phyloP scores from a whole-genome alignment of 2,113 vertebrate species.

The Callaeas wilsoni region DNA sequence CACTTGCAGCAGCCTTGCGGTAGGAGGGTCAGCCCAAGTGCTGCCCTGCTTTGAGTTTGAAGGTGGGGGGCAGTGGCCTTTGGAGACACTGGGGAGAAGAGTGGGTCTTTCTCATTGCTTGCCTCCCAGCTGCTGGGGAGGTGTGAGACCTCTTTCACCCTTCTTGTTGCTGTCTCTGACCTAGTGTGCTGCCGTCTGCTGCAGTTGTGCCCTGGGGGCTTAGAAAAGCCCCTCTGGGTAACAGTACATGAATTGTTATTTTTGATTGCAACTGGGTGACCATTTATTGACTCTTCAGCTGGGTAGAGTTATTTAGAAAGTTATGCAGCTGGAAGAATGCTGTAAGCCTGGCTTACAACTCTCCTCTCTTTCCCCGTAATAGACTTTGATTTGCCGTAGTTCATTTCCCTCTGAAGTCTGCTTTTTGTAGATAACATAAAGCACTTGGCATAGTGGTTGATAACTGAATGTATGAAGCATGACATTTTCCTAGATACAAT shows the following conservation, averaged over 20 bases:
- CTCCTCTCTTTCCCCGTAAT: constrained; percentile 53
- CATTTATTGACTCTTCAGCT: constrained; percentile 35
- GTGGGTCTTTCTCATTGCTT: background rate
- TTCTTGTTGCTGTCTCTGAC: background rate
- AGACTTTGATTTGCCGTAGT: constrained; percentile 67
- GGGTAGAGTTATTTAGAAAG: constrained; percentile 51
- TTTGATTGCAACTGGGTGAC: constrained; percentile 13
- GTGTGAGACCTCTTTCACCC: background rate
- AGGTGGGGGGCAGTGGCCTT: background rate
- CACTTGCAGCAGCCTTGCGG: background rate
- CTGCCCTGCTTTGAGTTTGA: background rate
- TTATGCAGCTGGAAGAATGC: constrained; percentile 33
- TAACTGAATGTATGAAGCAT: constrained; percentile 68
- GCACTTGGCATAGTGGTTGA: constrained; percentile 67
- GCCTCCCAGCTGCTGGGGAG: background rate
- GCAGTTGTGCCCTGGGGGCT: background rate
- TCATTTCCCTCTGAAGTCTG: constrained; percentile 71
- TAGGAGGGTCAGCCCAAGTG: background rate
- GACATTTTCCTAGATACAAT: constrained; percentile 67
- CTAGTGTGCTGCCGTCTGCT: background rate
- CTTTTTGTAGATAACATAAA: constrained; percentile 73
- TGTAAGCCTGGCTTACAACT: constrained; percentile 38
- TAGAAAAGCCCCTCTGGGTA: background rate
- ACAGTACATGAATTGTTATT: constrained; percentile 4
- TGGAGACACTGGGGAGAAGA: background rate